Conservation (phyloP, 2,113 vertebrate genomes). For the Athene noctua region DNA sequence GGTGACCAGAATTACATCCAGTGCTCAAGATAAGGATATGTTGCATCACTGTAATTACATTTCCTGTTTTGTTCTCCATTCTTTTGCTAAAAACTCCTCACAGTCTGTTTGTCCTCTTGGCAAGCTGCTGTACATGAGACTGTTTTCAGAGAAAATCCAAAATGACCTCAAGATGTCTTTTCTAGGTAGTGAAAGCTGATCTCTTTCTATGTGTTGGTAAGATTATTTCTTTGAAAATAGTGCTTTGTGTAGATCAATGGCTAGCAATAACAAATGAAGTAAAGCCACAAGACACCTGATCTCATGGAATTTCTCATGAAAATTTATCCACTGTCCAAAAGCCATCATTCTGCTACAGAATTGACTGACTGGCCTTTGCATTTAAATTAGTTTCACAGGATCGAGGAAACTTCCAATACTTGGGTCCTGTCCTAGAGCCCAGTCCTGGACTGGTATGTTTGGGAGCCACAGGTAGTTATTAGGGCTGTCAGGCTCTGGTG, state of each 20-base stretch:
- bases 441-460: not conserved
- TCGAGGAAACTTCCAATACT: not conserved
- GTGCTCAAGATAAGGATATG: not conserved
- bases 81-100: not conserved
- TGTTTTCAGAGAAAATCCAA: not conserved
- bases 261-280: not conserved
- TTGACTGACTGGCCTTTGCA: not conserved
- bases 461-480: not conserved
- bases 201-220: not conserved
- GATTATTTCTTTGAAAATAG: not conserved
- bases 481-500: accelerated
- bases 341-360: not conserved
- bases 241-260: not conserved
- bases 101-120: not conserved
- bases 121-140: not conserved
- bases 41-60: not conserved
- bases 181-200: not conserved
- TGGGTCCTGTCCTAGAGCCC: not conserved
- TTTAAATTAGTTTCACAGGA: not conserved
- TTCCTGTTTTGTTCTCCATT: constrained; percentile 42
- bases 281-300: not conserved
- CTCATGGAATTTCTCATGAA: not conserved
- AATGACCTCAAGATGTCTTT: not conserved
- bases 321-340: not conserved
- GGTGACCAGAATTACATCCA: not conserved